These are phyloP conservation scores for Notoglanidium macrostoma DNA, from an alignment of 2,797 vertebrate genomes.

Conservation along the genomic window DNA sequence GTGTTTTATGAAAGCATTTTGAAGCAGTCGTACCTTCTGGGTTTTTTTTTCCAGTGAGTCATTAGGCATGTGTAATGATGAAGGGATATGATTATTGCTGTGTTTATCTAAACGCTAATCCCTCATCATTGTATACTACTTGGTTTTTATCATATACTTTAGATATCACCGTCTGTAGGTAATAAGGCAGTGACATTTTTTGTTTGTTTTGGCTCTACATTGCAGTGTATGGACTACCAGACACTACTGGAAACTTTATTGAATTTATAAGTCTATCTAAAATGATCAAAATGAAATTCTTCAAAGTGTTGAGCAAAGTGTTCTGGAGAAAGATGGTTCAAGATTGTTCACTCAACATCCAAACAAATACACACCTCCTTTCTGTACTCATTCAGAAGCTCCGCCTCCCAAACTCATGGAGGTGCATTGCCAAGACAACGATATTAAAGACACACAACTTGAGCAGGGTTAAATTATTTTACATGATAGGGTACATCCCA, in stretches of 20 bases:
- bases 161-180: background rate
- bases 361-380: too few species aligned
- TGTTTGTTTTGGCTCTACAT: background rate
- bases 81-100: background rate
- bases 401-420: too few species aligned
- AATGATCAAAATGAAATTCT: background rate
- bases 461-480: too few species aligned
- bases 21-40: background rate
- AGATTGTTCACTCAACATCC: too few species aligned
- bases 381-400: too few species aligned
- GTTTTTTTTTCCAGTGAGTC: background rate
- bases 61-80: background rate
- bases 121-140: background rate
- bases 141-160: background rate
- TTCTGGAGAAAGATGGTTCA: too few species aligned
- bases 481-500: background rate
- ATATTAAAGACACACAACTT: too few species aligned
- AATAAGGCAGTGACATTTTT: background rate
- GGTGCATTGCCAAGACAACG: too few species aligned
- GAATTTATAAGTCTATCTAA: background rate
- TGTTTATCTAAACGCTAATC: background rate
- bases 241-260: background rate
- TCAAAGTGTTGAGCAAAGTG: too few species aligned
- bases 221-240: background rate
- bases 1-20: background rate